phyloP scores from a whole-genome alignment of 2,797 vertebrate species.

The Corythornis leucogaster region DNA sequence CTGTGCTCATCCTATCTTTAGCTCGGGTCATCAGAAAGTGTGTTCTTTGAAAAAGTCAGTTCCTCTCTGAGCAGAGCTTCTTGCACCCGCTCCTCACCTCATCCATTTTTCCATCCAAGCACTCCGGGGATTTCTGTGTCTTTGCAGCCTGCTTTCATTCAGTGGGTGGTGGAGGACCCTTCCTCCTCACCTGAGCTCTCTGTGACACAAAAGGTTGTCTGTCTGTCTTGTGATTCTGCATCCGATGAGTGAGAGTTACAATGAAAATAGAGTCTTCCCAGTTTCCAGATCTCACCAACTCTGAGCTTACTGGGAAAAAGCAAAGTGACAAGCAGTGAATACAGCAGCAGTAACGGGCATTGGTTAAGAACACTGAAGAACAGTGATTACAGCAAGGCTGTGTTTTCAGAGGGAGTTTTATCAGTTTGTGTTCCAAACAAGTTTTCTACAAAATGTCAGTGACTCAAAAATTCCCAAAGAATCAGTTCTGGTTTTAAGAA shows the following conservation, averaged over 20 bases:
- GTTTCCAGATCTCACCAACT: neutral
- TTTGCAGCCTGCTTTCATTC: neutral
- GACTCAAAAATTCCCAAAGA: neutral
- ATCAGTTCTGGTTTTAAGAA: neutral
- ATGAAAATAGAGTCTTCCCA: neutral
- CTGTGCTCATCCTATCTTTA: constrained; percentile 38
- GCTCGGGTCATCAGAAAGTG: neutral
- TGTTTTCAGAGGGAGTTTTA: neutral
- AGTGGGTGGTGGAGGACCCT: neutral
- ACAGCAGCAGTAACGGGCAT: neutral
- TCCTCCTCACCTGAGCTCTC: neutral
- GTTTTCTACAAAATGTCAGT: neutral
- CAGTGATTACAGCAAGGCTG: neutral
- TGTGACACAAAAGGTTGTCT: rapidly evolving
- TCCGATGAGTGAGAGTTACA: neutral
- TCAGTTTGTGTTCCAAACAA: rapidly evolving
- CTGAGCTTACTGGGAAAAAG: neutral
- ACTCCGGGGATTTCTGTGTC: rapidly evolving
- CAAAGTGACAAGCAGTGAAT: neutral
- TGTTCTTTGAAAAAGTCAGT: neutral
- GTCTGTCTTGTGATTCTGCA: rapidly evolving
- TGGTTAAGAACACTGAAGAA: neutral
- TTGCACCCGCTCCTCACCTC: rapidly evolving
- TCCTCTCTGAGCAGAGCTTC: neutral
- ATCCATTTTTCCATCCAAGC: neutral